These are phyloP conservation scores for Prochilodus magdalenae DNA, from an alignment of 2,113 vertebrate species.

Conservation along the genomic window DNA sequence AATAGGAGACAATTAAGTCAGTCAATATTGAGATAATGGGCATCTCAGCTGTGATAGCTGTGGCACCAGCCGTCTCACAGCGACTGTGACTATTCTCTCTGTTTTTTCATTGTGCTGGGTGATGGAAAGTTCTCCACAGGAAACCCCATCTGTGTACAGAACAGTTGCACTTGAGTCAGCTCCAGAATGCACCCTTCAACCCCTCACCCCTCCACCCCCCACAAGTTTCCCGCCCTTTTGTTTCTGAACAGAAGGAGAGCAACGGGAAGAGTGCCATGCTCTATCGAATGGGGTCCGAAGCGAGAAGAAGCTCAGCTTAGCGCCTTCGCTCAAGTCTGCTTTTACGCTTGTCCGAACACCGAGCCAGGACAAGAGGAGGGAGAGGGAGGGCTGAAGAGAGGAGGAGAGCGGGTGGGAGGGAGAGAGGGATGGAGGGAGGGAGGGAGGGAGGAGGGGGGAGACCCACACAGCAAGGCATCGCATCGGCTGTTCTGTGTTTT, in stretches of 20 bases:
- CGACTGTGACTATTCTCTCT: conserved; percentile 6
- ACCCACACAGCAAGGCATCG: conserved; percentile 1
- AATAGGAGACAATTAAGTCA: conserved; percentile 1
- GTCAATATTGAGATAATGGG: conserved; percentile 30
- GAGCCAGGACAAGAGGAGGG: conserved; percentile 20
- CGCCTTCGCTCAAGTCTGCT: conserved; percentile 29
- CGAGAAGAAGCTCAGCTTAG: conserved; percentile 17
- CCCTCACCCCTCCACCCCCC: not conserved
- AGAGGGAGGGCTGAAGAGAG: not conserved
- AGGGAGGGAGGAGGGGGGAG: not conserved
- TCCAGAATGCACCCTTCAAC: no score
- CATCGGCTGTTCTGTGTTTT: not conserved
- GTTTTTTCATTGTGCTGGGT: conserved; percentile 27
- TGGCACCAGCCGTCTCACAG: conserved; percentile 39
- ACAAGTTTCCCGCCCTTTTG: conserved; percentile 52
- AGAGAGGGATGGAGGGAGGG: not conserved
- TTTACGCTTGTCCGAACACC: conserved; percentile 34
- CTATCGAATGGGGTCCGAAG: conserved; percentile 28
- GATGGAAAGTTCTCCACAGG: conserved; percentile 45
- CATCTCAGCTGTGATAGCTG: conserved; percentile 31
- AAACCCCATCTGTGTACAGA: conserved; percentile 44
- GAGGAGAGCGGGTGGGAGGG: not conserved
- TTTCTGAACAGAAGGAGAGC: conserved; percentile 29
- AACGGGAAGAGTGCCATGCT: conserved; percentile 42
- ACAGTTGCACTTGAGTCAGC: conserved; percentile 21